These are phyloP conservation scores for Clinocottus analis DNA, from an alignment of 2,113 vertebrate genomes.

Conservation along the genomic window DNA sequence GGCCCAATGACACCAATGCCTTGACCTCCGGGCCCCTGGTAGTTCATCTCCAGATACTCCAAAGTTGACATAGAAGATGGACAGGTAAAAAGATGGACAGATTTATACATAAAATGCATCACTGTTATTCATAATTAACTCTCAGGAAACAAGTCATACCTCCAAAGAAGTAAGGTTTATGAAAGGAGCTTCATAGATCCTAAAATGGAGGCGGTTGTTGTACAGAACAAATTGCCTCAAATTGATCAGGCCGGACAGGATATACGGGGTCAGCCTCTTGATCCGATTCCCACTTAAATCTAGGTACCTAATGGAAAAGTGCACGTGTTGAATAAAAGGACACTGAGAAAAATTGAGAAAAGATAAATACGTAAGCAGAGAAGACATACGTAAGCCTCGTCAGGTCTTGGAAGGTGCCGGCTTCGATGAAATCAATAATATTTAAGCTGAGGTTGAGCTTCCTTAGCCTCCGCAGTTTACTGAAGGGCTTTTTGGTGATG, in stretches of 20 bases:
- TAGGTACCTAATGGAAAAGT: conserved; percentile 22
- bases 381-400: conserved; percentile 7
- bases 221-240: conserved; percentile 20
- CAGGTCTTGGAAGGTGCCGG: conserved; percentile 30
- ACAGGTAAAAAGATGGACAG: not conserved
- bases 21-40: conserved; percentile 40
- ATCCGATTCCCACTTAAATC: conserved; percentile 41
- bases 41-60: conserved; percentile 33
- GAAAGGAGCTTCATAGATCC: conserved; percentile 13
- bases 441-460: conserved; percentile 48
- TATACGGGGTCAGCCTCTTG: conserved; percentile 36
- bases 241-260: conserved; percentile 29
- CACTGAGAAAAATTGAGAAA: not conserved
- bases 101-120: not conserved
- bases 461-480: not conserved
- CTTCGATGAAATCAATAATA: conserved; percentile 43
- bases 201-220: conserved; percentile 46
- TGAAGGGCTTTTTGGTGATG: conserved; percentile 38
- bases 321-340: not conserved
- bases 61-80: conserved; percentile 5
- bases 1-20: conserved; percentile 39
- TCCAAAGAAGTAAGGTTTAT: conserved; percentile 28
- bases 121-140: not conserved
- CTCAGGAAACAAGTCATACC: conserved; percentile 13
- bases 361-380: not conserved